Evolutionary conservation across 2,797 vertebrate species (phyloP), one percentile per base, ranked within the genome.

Genomic region (Bryconaethiops microstoma): DNA sequence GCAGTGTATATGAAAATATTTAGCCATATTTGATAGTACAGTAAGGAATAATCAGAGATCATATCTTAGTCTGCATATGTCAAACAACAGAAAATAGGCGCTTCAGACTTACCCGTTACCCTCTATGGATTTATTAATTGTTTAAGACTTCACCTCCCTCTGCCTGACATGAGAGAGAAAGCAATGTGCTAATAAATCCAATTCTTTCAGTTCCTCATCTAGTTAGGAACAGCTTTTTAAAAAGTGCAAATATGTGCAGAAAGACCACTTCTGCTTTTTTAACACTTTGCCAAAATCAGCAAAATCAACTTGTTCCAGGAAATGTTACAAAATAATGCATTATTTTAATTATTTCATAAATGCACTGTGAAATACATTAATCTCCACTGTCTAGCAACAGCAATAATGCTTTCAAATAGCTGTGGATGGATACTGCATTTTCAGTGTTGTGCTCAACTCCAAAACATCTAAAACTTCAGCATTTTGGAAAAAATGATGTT

Each of bases 181-280:
- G 62, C 48, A 57, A 57, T 74, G 45, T 25, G 23, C 5, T n/a
- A 84, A 78, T 21, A 79, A 74, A 12, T 16, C 16, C 16, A 65
- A 17, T 57, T 57, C 71, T 86, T 86, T 86, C 83, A 71, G 69
- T 84, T 86, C 85, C 77, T 52, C 74, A 64, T 50, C 40, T 68
- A 87, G 81, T 45, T 70, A 21, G 74, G 64, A 86, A 83, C 76
- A 57, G 16, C 19, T 64, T 7, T 52, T 52, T 9, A 57, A 81
- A 74, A 83, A 59, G 35, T 77, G 78, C 63, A 39, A 73, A 70
- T 62, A 48, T 50, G 25, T 82, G 72, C 76, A 79, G 62, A 78
- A 78, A 54, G 35, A 40, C 45, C 72, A 59, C 73, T 84, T 81
- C 73, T 80, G 29, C 57, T 77, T 83, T 42, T 69, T 35, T 1